Conservation (phyloP, 2,797 vertebrate species). For the Fratercula arctica region DNA sequence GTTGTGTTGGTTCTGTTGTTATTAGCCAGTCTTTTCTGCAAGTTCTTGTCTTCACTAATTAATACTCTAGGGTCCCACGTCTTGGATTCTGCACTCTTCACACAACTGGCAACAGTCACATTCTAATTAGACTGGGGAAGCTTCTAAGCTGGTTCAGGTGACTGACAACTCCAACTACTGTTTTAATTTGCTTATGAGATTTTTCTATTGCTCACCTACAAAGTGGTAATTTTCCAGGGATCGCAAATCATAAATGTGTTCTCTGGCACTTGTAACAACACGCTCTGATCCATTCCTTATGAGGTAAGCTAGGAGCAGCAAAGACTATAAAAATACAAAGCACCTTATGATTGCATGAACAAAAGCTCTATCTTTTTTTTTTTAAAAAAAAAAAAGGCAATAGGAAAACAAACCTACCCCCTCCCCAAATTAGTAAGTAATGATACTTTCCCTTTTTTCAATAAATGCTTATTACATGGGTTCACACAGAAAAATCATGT, state of each 20-base stretch:
- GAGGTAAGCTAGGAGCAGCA: conserved; percentile 95
- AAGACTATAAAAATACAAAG: conserved; percentile 85
- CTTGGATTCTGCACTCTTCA: conserved; percentile 84
- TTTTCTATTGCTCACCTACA: conserved; percentile 90
- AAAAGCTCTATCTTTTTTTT: conserved; percentile 58
- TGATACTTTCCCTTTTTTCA: background rate
- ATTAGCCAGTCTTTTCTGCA: conserved; percentile 86
- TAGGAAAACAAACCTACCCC: background rate
- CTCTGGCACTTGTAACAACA: conserved; percentile 97
- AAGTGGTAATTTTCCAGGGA: conserved; percentile 98
- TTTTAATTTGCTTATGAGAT: conserved; percentile 86
- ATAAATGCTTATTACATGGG: background rate
- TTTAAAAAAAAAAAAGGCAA: background rate
- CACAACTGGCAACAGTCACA: conserved; percentile 85
- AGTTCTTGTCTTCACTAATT: conserved; percentile 88
- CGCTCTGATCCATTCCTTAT: conserved; percentile 98
- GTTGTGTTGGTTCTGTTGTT: conserved; percentile 89
- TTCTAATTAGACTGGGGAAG: conserved; percentile 85
- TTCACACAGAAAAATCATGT: background rate
- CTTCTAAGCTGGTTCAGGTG: conserved; percentile 79
- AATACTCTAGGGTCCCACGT: conserved; percentile 86
- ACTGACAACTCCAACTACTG: conserved; percentile 83
- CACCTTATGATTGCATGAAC: conserved; percentile 76
- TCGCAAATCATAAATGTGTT: conserved; percentile 98
- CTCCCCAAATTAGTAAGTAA: conserved; percentile 47